Evolutionary conservation across 2,797 vertebrate species (phyloP).

Genomic region (Neosilurus mollespiculum): DNA sequence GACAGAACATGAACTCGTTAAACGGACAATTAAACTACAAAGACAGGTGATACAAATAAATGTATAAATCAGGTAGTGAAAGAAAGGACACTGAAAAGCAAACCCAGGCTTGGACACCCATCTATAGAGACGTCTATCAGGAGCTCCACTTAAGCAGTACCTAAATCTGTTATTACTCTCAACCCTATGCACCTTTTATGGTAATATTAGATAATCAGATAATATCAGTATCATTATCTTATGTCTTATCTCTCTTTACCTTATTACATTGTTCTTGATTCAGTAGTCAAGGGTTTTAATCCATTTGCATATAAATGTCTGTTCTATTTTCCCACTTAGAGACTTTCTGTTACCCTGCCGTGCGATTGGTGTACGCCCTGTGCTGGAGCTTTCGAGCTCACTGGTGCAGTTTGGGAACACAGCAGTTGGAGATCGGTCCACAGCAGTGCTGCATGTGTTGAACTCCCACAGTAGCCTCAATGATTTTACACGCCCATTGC

Average conservation of each 20-base stretch:
- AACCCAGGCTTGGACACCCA: too few species aligned
- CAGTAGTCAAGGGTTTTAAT: not conserved
- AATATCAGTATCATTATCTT: not conserved
- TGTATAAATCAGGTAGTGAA: too few species aligned
- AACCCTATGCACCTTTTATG: not conserved
- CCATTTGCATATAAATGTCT: not conserved
- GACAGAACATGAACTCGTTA: too few species aligned
- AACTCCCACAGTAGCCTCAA: slow-evolving; percentile 66
- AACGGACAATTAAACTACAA: too few species aligned
- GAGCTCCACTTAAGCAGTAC: too few species aligned
- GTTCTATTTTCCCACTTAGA: slow-evolving; percentile 69
- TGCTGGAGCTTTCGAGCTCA: slow-evolving; percentile 85
- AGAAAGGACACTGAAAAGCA: too few species aligned
- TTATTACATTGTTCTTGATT: not conserved
- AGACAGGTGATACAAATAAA: too few species aligned
- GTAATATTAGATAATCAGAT: not conserved
- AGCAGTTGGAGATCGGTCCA: slow-evolving; percentile 73
- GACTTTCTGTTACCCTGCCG: slow-evolving; percentile 82
- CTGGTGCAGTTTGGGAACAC: slow-evolving; percentile 85
- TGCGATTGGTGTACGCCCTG: slow-evolving; percentile 80
- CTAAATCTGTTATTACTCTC: too few species aligned
- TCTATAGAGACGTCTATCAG: too few species aligned
- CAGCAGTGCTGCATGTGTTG: slow-evolving; percentile 74
- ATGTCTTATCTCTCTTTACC: not conserved
- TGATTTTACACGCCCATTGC: slow-evolving; percentile 59